Evolutionary conservation across 1,140 invertebrate species (phyloP).

Genomic region (Papilio polyxenes): DNA sequence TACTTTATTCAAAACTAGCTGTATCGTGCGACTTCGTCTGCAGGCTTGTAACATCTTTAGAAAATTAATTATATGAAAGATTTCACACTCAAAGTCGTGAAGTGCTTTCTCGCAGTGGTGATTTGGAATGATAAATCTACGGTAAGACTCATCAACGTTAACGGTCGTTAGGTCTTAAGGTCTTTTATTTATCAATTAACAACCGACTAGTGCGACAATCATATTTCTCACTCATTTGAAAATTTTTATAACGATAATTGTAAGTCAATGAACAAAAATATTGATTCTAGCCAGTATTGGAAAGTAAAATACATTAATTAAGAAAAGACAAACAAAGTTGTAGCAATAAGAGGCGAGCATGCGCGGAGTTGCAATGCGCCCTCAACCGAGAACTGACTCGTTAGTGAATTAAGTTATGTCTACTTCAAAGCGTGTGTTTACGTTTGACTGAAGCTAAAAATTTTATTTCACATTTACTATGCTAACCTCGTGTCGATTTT

Average conservation of each 20-base stretch:
- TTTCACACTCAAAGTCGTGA: no score
- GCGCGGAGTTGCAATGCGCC: constrained; percentile 34
- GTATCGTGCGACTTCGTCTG: no score
- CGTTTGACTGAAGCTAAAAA: constrained; percentile 34
- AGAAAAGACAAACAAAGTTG: constrained; percentile 33
- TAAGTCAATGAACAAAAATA: not conserved
- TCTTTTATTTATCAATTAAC: no score
- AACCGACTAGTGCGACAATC: no score
- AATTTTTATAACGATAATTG: not conserved
- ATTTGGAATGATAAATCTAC: no score
- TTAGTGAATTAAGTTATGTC: constrained; percentile 40
- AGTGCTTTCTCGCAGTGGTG: no score
- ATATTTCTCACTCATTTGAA: no score
- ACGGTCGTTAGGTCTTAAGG: no score
- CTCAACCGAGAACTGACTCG: constrained; percentile 37
- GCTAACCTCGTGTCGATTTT: constrained; percentile 6
- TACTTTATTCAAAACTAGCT: no score
- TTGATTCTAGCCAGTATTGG: not conserved
- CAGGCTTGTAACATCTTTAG: no score
- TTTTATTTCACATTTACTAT: constrained; percentile 28
- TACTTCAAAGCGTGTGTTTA: constrained; percentile 39
- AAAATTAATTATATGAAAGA: no score
- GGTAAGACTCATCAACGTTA: no score
- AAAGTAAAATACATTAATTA: constrained; percentile 26
- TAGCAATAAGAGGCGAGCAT: constrained; percentile 35